Conservation (phyloP, 2,888 invertebrate genomes). For the Orthosia cruda region DNA sequence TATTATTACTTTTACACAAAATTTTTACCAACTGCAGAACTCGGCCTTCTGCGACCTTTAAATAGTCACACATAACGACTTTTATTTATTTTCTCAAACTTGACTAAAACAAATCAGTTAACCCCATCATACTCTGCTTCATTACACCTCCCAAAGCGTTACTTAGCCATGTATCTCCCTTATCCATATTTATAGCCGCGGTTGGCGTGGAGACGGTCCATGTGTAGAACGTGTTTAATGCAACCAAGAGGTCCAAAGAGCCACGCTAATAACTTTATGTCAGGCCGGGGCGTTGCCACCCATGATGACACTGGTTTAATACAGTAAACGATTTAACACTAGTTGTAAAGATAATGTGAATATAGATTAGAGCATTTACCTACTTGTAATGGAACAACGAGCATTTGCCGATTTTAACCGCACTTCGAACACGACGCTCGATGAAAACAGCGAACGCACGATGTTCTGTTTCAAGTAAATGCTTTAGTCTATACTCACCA, state of each 20-base stretch:
- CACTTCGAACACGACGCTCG: too few relatives aligned
- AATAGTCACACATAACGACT: too few relatives aligned
- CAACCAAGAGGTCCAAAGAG: constrained; percentile 82
- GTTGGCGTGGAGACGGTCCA: constrained; percentile 47
- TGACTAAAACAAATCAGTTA: background rate
- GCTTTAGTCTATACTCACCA: too few relatives aligned
- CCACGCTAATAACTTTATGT: constrained; percentile 81
- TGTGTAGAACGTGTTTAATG: constrained; percentile 79
- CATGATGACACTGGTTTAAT: constrained; percentile 30
- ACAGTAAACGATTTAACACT: constrained; percentile 19
- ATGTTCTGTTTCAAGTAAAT: too few relatives aligned
- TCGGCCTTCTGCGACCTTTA: too few relatives aligned
- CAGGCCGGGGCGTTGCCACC: constrained; percentile 65
- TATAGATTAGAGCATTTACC: too few relatives aligned
- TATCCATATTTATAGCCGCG: constrained; percentile 59
- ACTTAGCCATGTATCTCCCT: constrained; percentile 26
- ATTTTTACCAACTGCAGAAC: too few relatives aligned
- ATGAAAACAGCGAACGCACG: too few relatives aligned
- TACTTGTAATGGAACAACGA: too few relatives aligned
- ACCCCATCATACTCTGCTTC: background rate
- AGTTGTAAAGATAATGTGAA: background rate
- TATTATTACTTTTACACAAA: too few relatives aligned
- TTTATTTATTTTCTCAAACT: background rate
- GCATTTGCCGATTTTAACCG: too few relatives aligned
- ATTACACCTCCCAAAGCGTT: constrained; percentile 32